These are phyloP conservation scores for Cephus pygmeus DNA, from an alignment of 2,888 invertebrate species.

Conservation along the genomic window DNA sequence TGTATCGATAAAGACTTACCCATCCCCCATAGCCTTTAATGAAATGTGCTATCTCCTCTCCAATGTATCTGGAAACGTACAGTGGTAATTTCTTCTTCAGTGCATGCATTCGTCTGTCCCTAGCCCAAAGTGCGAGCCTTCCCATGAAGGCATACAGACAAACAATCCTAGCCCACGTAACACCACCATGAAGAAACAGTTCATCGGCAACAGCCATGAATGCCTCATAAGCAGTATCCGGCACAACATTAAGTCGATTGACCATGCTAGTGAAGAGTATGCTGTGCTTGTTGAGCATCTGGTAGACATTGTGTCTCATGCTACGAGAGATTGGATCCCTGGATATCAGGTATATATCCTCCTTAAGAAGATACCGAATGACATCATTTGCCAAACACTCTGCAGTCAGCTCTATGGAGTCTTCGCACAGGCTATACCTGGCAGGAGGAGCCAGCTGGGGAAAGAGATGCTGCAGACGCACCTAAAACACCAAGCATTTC, in stretches of 20 bases:
- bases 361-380: conserved; percentile 60
- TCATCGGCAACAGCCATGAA: conserved; percentile 66
- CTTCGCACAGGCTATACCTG: conserved; percentile 51
- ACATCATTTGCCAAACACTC: conserved; percentile 60
- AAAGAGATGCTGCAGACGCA: conserved; percentile 59
- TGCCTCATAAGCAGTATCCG: conserved; percentile 63
- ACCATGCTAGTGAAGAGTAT: conserved; percentile 67
- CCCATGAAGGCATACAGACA: conserved; percentile 66
- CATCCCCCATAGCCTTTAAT: conserved; percentile 66
- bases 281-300: conserved; percentile 66
- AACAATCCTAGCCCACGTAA: conserved; percentile 66
- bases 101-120: conserved; percentile 60
- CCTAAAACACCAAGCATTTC: conserved; percentile 40
- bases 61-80: conserved; percentile 64
- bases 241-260: conserved; percentile 62
- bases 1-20: conserved; percentile 51
- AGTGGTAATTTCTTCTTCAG: conserved; percentile 59
- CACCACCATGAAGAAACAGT: conserved; percentile 62
- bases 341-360: conserved; percentile 61
- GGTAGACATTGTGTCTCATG: conserved; percentile 64
- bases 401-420: conserved; percentile 58
- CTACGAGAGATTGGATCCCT: conserved; percentile 65
- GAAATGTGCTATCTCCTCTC: conserved; percentile 63
- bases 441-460: conserved; percentile 53
- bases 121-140: conserved; percentile 62